Evolutionary conservation across 2,888 invertebrate genomes (phyloP), one percentile per base, ranked within the genome.

Genomic region (Lottia gigantea): DNA sequence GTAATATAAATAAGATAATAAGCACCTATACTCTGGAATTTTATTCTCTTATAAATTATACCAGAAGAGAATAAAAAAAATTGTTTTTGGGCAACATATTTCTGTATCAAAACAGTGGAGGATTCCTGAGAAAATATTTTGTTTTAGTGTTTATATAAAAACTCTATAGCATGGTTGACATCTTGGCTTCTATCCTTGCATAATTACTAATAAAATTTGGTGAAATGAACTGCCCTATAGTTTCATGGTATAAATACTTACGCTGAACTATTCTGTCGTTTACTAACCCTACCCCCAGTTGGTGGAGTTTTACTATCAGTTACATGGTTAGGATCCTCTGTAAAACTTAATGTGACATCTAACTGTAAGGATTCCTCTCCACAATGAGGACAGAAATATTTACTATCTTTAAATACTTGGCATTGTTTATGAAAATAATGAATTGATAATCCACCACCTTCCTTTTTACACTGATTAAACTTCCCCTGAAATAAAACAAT

Each of bases 351-450:
- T 46, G 90, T 86, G 46, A 93, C 91, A 80, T 92, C 91, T 67
- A 88, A 89, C 61, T 91, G 90, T 0, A 91, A 89, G 0, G 91
- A 91, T 71, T 92, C 78, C 88, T 88, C 66, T 8, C 92, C 93
- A 85, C 95, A 95, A 85, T 95, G 95, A 6, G 94, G 94, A 87
- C 94, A 95, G 74, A 90, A 87, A 62, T 89, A 88, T 73, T 91
- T 90, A 55, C 90, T 90, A 62, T 90, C 89, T 74, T 87, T 86
- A 45, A 85, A 78, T 19, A 86, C 87, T 16, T 93, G 93, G 85
- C 96, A 96, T 70, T 93, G 93, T 70, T 93, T 90, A 89, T 96
- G 96, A 89, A 94, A 96, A 77, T 95, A 92, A 88, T 96, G 96
- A 25, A 85, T 92, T 91, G 71, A 91, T 90, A 67, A 91, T 40